Base-by-base conservation (phyloP, 2,113 vertebrate species). In the Syrrhaptes paradoxus region DNA sequence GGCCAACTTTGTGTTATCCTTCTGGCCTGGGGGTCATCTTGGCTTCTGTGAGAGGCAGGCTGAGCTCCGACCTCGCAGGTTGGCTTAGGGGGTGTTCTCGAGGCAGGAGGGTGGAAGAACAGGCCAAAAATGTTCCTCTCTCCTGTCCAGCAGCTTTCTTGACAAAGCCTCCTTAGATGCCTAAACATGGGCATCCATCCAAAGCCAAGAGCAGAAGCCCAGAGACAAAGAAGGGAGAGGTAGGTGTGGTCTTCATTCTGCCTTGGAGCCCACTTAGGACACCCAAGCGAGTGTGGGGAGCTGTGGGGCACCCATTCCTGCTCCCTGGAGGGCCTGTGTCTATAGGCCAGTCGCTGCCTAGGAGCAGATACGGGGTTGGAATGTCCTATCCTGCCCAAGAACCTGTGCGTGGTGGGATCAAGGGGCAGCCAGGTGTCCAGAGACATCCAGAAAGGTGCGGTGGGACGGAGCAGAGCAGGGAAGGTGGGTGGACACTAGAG, bases 301-400 rank as follows among this genome's bases (percentile, higher is more conserved):
- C 62, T 78, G 11, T n/a, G 70, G 43, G 48, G 13, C 28, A 21
- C 34, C 36, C 1, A 0, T 1, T n/a, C n/a, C 45, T 41, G 32
- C 13, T 78, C 15, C 21, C 15, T 7, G 3, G 49, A 48, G 38
- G 8, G 11, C 4, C 15, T 2, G 1, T 26, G 48, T 26, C 9
- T 9, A 0, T 0, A 19, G 57, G 28, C 25, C 9, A 82, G 57
- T 10, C 1, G 2, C 28, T 48, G 26, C 6, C 4, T 2, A 7
- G 28, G 63, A 54, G 13, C 61, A 78, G n/a, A 32, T 31, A 2
- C 4, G 34, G 17, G 20, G 2, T 6, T 81, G 74, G 46, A 7
- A 10, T 59, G n/a, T 41, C 52, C 46, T 32, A 3, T 13, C 4
- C 76, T 80, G 45, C 10, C 38, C 76, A 48, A 61, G 63, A 31